A percentile compares a stretch with the other conserved stretches of the same genome.
Evolutionary conservation across 2,113 vertebrate genomes (phyloP).

Genomic region (Aspidoscelis tigris): DNA sequence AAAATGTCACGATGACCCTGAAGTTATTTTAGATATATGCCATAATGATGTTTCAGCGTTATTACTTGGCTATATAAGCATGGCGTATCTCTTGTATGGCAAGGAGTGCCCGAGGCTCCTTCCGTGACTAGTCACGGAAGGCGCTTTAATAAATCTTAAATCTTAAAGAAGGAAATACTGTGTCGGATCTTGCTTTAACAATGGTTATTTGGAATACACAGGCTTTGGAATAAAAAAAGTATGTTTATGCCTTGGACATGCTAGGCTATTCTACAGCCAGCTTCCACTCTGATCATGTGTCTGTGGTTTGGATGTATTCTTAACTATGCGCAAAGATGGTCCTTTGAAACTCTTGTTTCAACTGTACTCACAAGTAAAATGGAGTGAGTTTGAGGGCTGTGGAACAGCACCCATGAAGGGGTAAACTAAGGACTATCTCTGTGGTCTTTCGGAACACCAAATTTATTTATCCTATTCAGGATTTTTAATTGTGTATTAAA

Average conservation of each 20-base stretch:
- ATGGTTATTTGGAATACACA: background rate
- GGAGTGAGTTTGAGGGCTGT: background rate
- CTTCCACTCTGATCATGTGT: background rate
- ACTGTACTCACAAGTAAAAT: background rate
- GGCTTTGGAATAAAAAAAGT: background rate
- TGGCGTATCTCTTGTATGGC: too few species aligned
- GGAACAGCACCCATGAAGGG: background rate
- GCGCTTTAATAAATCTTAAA: too few species aligned
- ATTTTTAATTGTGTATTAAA: background rate
- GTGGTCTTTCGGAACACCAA: background rate
- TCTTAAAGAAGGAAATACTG: too few species aligned
- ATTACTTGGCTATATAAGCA: too few species aligned
- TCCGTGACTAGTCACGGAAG: too few species aligned
- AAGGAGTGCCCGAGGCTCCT: too few species aligned
- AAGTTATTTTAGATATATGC: too few species aligned
- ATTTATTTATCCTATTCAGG: background rate
- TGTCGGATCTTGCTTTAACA: too few species aligned
- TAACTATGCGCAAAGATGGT: background rate
- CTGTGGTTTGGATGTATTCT: background rate
- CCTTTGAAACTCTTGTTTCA: background rate
- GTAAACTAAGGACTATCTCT: background rate
- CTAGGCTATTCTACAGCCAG: background rate
- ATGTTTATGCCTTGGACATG: background rate
- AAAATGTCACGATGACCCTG: too few species aligned
- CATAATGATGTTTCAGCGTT: too few species aligned